Base-by-base conservation (phyloP, 2,888 invertebrate species). In the Cryptosula pallasiana region DNA sequence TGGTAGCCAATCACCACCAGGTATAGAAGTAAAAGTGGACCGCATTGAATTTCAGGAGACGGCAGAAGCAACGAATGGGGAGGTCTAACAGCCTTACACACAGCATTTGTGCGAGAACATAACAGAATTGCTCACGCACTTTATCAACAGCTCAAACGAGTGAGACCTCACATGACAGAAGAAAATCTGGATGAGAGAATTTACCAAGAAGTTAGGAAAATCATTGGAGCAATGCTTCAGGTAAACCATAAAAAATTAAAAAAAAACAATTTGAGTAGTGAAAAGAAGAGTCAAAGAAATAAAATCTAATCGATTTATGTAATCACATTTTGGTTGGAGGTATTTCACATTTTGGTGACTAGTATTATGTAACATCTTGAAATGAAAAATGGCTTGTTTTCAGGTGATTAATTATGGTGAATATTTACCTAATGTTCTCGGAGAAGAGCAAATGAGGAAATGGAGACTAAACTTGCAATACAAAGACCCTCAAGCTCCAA, bases 61-160 rank as follows among this genome's bases (percentile, higher is more conserved):
- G 88, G 89, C 74, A 87, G 94, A 55, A 90, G 92, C 0, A 94
- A 94, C 80, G 93, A 94, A 85, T 93, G 93, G 84, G 86, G 92
- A 0, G 90, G 92, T 76, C 84, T 94, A 13, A 93, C 93, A 1
- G 91, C 91, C 0, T 90, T 94, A 90, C 93, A 94, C 81, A 86
- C 93, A 73, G 82, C 94, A 70, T 92, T 91, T 90, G 90, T 92
- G 2, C 87, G 94, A 0, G 91, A 94, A 74, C 95, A 95, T 86
- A 95, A 95, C 84, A 86, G 87, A 1, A 78, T 95, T 27, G 92
- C 93, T 0, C 79, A 34, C 3, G n/a, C n/a, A 27, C 32, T 63
- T n/a, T 63, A 63, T 32, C 27, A 79, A 0, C 80, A 85, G 2
- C 85, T 95, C 69, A 82, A 86, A 0, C 76, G 79, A 0, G 75